Conservation (phyloP, 2,113 vertebrate species). For the Corythoichthys haematopterus region DNA sequence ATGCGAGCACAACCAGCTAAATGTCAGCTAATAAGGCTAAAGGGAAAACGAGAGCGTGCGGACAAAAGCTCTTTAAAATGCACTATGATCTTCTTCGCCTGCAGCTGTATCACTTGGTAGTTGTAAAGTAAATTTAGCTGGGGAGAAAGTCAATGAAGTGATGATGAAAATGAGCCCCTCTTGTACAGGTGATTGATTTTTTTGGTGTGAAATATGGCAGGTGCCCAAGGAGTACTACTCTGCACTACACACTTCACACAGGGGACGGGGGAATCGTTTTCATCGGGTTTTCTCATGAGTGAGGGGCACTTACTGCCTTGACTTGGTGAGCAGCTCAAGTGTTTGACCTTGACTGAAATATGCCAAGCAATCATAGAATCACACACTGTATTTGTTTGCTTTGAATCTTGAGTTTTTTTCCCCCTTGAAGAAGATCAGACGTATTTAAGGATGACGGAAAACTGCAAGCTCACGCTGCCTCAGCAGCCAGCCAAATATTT, state of each 20-base stretch:
- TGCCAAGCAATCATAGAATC: constrained; percentile 14
- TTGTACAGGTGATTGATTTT: constrained; percentile 68
- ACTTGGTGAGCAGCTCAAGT: constrained; percentile 19
- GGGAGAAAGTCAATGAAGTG: constrained; percentile 67
- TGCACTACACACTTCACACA: constrained; percentile 40
- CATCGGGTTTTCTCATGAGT: constrained; percentile 30
- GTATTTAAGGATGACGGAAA: constrained; percentile 2
- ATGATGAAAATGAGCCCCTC: constrained; percentile 69
- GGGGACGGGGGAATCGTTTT: constrained; percentile 43
- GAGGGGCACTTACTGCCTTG: constrained; percentile 8
- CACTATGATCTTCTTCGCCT: constrained; percentile 46
- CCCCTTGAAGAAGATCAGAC: constrained; percentile 3
- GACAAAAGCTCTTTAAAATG: constrained; percentile 51
- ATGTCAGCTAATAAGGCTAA: constrained; percentile 57
- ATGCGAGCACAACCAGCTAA: constrained; percentile 34
- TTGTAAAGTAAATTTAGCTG: constrained; percentile 57
- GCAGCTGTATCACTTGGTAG: constrained; percentile 48
- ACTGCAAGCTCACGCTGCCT: constrained; percentile 1
- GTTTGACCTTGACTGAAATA: constrained; percentile 44
- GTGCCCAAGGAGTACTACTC: constrained; percentile 42
- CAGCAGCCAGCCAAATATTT: constrained; percentile 22
- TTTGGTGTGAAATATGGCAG: constrained; percentile 60
- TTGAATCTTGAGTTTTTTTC: background rate
- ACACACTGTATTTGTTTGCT: background rate
- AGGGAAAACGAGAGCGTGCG: constrained; percentile 31